These are phyloP conservation scores for Heliangelus exortis DNA, from an alignment of 2,797 vertebrate genomes.

Conservation along the genomic window DNA sequence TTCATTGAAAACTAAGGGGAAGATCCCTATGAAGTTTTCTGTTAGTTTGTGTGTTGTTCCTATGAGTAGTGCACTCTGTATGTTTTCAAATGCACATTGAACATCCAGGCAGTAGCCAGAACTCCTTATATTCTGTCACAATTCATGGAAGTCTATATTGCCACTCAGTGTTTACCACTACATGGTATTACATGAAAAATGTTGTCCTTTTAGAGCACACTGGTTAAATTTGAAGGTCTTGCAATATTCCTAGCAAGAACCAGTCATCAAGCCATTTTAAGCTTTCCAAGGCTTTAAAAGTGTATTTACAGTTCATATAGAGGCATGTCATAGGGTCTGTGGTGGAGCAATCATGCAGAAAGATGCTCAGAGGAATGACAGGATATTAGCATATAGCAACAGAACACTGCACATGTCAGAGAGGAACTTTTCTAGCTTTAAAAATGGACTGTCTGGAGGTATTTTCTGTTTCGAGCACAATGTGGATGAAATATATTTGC, in stretches of 20 bases:
- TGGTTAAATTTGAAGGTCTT: constrained; percentile 8
- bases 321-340: neutral
- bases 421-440: constrained; percentile 6
- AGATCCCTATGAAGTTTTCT: neutral
- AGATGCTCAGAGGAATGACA: constrained; percentile 48
- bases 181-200: neutral
- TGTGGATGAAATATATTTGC: neutral
- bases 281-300: neutral
- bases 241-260: neutral
- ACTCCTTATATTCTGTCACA: neutral
- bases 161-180: neutral
- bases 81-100: neutral
- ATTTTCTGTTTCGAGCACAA: neutral
- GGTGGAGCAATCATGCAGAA: constrained; percentile 28
- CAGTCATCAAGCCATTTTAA: constrained; percentile 12
- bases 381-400: constrained; percentile 47
- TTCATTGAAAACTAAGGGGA: neutral
- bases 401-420: constrained; percentile 37
- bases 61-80: no score
- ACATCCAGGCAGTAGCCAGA: neutral
- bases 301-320: neutral
- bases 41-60: accelerated
- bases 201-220: neutral
- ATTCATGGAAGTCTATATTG: neutral
- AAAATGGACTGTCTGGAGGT: neutral